Evolutionary conservation across 2,113 vertebrate species (phyloP), one percentile per base, ranked within the genome.

Genomic region (Dromas ardeola): DNA sequence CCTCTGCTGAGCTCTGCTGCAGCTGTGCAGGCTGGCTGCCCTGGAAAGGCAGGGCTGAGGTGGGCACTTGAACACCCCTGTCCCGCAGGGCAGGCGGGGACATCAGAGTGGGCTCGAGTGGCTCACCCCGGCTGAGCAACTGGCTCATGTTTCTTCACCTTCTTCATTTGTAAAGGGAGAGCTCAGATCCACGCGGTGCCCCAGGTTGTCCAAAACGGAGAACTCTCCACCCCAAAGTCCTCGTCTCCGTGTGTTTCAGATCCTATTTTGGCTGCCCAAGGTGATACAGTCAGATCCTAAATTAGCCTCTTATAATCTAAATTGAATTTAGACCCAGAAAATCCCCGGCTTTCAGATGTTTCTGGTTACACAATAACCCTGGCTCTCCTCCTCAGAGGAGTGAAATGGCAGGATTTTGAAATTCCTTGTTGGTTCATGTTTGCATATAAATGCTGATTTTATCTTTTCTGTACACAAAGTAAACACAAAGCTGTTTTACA

Each of bases 361-460:
- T 93, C 84, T 97, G 80, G 95, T 98, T 98, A 97, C 92, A 97
- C 96, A 98, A 97, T 98, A 97, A 96, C 94, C 69, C 93, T 97
- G 90, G 88, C 93, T 97, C 91, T 96, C 96, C 94, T 96, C 89
- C 93, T 93, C 93, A 82, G 71, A 85, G 88, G 91, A 96, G 74
- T 78, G 95, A 97, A 96, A 96, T 66, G 92, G 95, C 92, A 97
- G 58, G 93, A 96, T 97, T 98, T 97, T 97, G 96, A 97, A 97
- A 97, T 96, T 88, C 96, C 94, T 96, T 96, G 96, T 97, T 97
- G 94, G 93, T 94, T 97, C 97, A 97, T 89, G 94, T 98, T 97
- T 98, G 96, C 96, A 97, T 97, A 96, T 98, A 96, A 97, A 96
- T 97, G 96, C 94, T 96, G 97, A 98, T 98, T 92, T 94, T 97